Base-by-base conservation (phyloP, 2,888 invertebrate genomes). In the Eupithecia subumbrata region DNA sequence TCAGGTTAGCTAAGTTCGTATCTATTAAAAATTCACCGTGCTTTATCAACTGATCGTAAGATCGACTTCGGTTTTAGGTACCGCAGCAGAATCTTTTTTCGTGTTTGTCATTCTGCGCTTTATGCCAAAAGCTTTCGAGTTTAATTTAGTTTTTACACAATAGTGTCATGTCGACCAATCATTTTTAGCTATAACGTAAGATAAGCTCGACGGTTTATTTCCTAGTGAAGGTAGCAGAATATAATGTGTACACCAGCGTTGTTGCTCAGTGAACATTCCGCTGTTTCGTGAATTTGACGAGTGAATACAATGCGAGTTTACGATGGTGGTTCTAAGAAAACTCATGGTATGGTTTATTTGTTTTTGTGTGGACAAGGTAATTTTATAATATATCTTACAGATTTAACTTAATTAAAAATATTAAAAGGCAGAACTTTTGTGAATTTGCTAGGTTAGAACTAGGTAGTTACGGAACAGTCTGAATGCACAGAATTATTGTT, bases 281-380 rank as follows among this genome's bases (percentile, higher is more conserved):
- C 70, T 78, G 76, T 73, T 80, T 82, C 73, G 81, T 80, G 60
- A 25, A 60, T 5, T 60, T 60, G 72, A 84, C 81, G 82, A 83
- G 84, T 84, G 82, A 71, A 69, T 84, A 87, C 81, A 78, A 92
- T 91, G 92, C 89, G 88, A 91, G 70, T 45, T 79, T 82, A 85
- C 70, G 79, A 94, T 94, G 94, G 93, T 94, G 89, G 86, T 93
- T 83, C 83, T 93, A 80, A 88, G 90, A 83, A 91, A 88, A 82
- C 89, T 92, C 78, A 85, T 90, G 93, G 93, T 93, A 90, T 78
- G 92, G 34, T 3, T 34, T 30, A 18, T 64, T 45, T 43, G 40
- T 68, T 76, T 76, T 76, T 37, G 14, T 14, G 43, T 70, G 22
- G 37, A 67, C 5, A 74, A 70, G 22, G 30, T 45, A 25, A 16